Evolutionary conservation across 1,140 invertebrate species (phyloP).

Genomic region (Cyphomyrmex costatus): DNA sequence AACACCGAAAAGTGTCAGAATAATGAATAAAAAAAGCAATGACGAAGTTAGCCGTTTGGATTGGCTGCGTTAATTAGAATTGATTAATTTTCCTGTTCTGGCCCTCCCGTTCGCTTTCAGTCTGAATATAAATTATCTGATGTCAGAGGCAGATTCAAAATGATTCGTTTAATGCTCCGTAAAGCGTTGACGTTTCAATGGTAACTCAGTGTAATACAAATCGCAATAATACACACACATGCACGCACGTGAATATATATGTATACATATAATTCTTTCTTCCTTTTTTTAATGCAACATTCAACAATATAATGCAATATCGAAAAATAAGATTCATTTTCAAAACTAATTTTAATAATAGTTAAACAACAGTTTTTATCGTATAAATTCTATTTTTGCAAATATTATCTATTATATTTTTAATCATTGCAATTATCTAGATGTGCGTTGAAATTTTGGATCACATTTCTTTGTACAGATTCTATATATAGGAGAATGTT

Average conservation of each 20-base stretch:
- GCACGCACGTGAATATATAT: neutral
- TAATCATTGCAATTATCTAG: neutral
- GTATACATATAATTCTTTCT: neutral
- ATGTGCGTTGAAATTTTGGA: neutral
- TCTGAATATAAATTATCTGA: slow-evolving; percentile 81
- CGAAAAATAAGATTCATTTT: slow-evolving; percentile 6
- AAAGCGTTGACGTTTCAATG: slow-evolving; percentile 60
- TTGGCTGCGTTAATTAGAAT: slow-evolving; percentile 84
- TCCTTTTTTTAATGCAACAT: neutral
- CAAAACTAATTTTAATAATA: neutral
- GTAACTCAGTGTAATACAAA: slow-evolving; percentile 32
- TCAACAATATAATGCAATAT: neutral
- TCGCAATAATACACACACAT: slow-evolving; percentile 17
- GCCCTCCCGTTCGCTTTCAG: slow-evolving; percentile 62
- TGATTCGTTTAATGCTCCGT: slow-evolving; percentile 80
- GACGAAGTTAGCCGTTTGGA: slow-evolving; percentile 71
- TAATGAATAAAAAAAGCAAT: slow-evolving; percentile 50
- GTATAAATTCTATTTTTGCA: neutral
- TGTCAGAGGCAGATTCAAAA: slow-evolving; percentile 77
- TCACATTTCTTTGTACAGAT: neutral
- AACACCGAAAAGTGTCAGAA: slow-evolving; percentile 48
- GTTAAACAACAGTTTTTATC: neutral
- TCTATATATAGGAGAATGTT: neutral
- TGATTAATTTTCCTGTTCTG: slow-evolving; percentile 81
- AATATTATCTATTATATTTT: neutral